Percentiles rank a stretch among this genome's conserved stretches.
phyloP scores from a whole-genome alignment of 2,797 vertebrate species.

The Enteromius treurensis region DNA sequence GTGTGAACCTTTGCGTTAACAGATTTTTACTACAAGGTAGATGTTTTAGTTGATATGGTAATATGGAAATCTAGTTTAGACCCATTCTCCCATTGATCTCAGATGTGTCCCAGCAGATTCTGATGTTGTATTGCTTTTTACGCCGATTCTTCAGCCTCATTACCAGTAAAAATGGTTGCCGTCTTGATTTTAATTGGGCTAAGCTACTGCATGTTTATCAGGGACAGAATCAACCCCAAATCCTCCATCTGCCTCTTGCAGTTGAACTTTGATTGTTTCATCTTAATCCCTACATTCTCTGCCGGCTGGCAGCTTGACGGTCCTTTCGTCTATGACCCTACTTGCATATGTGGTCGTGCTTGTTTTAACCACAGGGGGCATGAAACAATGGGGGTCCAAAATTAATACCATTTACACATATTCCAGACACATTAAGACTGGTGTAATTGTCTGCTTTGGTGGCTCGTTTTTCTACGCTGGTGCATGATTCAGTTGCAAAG shows the following conservation, averaged over 20 bases:
- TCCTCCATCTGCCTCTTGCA: conserved; percentile 60
- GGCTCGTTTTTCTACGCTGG: not conserved
- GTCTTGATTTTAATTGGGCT: conserved; percentile 45
- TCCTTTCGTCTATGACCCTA: conserved; percentile 29
- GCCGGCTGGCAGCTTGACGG: conserved; percentile 31
- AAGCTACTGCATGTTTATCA: conserved; percentile 41
- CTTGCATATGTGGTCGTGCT: conserved; percentile 24
- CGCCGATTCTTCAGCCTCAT: conserved; percentile 32
- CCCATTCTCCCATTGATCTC: not conserved
- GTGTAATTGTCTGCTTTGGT: conserved; percentile 12
- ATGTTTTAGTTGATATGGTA: not conserved
- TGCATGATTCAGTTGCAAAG: not conserved
- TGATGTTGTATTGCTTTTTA: conserved; percentile 10
- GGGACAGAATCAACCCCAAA: conserved; percentile 54
- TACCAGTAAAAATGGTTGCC: conserved; percentile 24
- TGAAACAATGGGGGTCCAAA: conserved; percentile 14
- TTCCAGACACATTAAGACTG: conserved; percentile 27
- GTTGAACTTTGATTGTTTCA: conserved; percentile 71
- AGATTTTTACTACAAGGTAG: not conserved
- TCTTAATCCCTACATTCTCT: conserved; percentile 67
- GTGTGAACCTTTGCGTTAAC: not conserved
- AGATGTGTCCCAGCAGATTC: not conserved
- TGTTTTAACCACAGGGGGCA: conserved; percentile 31
- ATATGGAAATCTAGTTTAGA: not conserved
- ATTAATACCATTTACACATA: conserved; percentile 21